Base-by-base conservation (phyloP, 2,888 invertebrate species). In the Pyralis farinalis region DNA sequence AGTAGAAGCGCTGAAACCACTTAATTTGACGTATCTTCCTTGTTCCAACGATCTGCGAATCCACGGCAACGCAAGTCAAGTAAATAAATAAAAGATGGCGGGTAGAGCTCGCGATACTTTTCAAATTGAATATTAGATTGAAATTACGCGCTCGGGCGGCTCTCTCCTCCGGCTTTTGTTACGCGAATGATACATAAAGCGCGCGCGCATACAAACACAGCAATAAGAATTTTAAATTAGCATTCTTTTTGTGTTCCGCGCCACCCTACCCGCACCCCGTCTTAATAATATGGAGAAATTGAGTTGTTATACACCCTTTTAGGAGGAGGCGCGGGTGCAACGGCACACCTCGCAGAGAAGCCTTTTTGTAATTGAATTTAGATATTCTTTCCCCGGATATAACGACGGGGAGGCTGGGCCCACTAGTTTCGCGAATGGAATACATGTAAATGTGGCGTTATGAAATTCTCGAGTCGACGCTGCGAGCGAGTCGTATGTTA, bases 351-450 rank as follows among this genome's bases (percentile, higher is more conserved):
- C 79, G 57, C 61, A 46, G 57, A 74, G 81, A 83, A 86, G 81
- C 85, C 86, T 84, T 83, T 83, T 84, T 84, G 86, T 87, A 88
- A 88, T 88, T 88, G 88, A 88, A 88, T 88, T 87, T 79, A 78
- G 87, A 87, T 86, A 85, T 84, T 85, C 81, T 76, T 78, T 76
- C 70, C 71, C 73, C 71, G 85, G 74, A 82, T 79, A 74, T 77
- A 78, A 74, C 72, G 72, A 70, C 62, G 67, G 76, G 80, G 79
- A 71, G 75, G 75, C 58, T 53, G 71, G 65, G 59, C 66, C 51
- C 66, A 71, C 73, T 78, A 79, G 80, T 81, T 80, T 71, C 60
- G 54, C 70, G 68, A 63, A 69, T 69, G 67, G 66, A 65, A 69
- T 70, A 71, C 66, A 76, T 78, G 71, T 70, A 71, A 74, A 75